A percentile compares a stretch with the other conserved stretches of the same genome.
These are phyloP conservation scores for Sclerurus mexicanus DNA, from an alignment of 2,113 vertebrate species.

Conservation along the genomic window DNA sequence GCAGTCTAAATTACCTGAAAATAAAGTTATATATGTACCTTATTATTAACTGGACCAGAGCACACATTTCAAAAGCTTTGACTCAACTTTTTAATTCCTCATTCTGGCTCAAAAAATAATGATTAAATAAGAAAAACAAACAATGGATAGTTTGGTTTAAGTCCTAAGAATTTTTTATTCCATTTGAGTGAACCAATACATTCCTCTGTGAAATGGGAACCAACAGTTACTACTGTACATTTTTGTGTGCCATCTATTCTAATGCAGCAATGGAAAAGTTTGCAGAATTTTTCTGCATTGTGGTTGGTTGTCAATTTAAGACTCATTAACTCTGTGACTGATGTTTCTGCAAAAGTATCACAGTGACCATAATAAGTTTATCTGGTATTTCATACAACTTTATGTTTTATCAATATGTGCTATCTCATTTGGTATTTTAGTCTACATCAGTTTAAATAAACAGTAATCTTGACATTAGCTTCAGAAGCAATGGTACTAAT, in stretches of 20 bases:
- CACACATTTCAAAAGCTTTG: neutral
- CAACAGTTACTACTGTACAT: neutral
- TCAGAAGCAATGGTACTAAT: neutral
- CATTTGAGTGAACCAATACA: conserved; percentile 12
- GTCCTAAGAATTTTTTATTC: conserved; percentile 17
- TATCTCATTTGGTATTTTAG: neutral
- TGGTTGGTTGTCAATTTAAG: neutral
- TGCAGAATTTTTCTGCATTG: neutral
- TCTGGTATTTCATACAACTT: neutral
- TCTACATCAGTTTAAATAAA: neutral
- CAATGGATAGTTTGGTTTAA: neutral
- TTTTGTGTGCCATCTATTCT: neutral
- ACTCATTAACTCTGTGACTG: neutral
- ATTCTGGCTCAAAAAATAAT: neutral
- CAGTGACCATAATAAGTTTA: neutral
- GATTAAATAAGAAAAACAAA: neutral
- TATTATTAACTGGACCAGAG: neutral
- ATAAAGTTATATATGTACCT: neutral
- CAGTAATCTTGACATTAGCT: neutral
- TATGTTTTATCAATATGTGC: neutral
- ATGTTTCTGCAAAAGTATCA: neutral
- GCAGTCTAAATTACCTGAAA: neutral
- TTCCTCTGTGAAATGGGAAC: neutral
- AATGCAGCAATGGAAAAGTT: neutral
- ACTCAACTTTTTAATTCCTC: neutral